These are phyloP conservation scores for Lagodon rhomboides DNA, from an alignment of 2,797 vertebrate genomes.

Conservation along the genomic window DNA sequence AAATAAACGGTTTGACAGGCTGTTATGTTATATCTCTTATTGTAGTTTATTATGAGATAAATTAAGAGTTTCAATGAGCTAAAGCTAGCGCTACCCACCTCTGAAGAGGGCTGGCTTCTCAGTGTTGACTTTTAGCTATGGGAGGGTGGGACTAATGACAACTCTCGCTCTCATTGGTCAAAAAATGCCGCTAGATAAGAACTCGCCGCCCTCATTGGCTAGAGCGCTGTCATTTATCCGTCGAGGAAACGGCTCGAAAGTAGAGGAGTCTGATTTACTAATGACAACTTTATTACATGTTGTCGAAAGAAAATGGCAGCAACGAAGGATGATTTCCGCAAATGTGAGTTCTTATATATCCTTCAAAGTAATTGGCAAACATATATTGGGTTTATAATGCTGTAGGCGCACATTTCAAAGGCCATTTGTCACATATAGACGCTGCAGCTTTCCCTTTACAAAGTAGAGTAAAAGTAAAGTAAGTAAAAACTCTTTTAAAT, in stretches of 20 bases:
- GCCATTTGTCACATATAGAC: too few relatives aligned
- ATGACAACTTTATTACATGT: too few relatives aligned
- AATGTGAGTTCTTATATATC: neutral
- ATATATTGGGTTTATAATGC: neutral
- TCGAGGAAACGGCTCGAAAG: too few relatives aligned
- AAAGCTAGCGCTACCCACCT: conserved; percentile 22
- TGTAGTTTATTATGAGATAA: accelerated
- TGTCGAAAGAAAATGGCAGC: too few relatives aligned
- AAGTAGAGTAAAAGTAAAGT: too few relatives aligned
- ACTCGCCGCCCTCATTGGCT: conserved; percentile 43
- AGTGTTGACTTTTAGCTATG: neutral
- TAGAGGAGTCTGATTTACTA: neutral
- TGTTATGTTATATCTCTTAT: accelerated
- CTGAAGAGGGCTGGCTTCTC: accelerated
- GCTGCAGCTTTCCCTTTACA: too few relatives aligned
- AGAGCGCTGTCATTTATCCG: neutral
- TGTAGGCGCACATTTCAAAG: neutral
- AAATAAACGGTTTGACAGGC: accelerated
- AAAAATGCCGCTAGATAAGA: accelerated
- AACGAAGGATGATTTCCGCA: neutral
- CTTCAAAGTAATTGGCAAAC: neutral
- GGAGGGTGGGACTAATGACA: conserved; percentile 4
- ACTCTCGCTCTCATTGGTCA: conserved; percentile 51
- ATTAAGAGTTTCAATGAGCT: neutral
- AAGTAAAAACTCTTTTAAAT: neutral